Base-by-base conservation (phyloP, 2,113 vertebrate genomes). In the Neodon shergylaensis region DNA sequence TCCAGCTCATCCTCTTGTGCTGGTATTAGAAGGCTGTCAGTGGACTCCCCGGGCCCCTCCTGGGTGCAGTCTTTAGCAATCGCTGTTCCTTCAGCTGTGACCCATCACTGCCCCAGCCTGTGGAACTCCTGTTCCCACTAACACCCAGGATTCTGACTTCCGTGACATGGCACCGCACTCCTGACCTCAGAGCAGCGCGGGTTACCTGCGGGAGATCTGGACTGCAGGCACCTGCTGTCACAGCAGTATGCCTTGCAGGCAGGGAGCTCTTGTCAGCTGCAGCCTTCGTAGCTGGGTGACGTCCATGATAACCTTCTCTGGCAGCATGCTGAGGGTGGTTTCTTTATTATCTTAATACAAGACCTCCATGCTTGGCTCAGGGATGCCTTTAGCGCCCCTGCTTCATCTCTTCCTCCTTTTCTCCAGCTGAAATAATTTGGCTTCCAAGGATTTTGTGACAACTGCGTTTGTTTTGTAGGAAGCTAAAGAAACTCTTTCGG, bases 401-500 rank as follows among this genome's bases (percentile, higher is more conserved):
- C 66, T 54, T 52, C 1, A 4, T 82, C 21, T 58, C 66, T 42
- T 49, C 2, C 7, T 81, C 6, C 58, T 73, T 84, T 88, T 63
- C 58, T 21, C 65, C 73, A 92, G 4, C 12, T 63, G 19, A 81
- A 84, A 2, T 44, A 54, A 94, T 7, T 22, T 81, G 2, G 73
- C 33, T 12, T 52, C 33, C 36, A 61, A 81, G 52, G 17, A 33
- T 93, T 68, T 90, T 44, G 9, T 88, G 39, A 96, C 66, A n/a
- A 17, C 22, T 31, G 22, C 36, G 7, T 96, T 97, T 96, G 94
- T 19, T 93, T 97, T 73, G 95, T 96, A 99, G 99, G 86, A 99
- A 99, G 93, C 97, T 99, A 63, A 99, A 99, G 97, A 99, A 99
- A 95, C 99, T 99, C 79, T 99, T 99, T 97, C 99, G 99, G 91